Evolutionary conservation across 2,797 vertebrate genomes (phyloP), one percentile per base, ranked within the genome.

Genomic region (Vultur gryphus): DNA sequence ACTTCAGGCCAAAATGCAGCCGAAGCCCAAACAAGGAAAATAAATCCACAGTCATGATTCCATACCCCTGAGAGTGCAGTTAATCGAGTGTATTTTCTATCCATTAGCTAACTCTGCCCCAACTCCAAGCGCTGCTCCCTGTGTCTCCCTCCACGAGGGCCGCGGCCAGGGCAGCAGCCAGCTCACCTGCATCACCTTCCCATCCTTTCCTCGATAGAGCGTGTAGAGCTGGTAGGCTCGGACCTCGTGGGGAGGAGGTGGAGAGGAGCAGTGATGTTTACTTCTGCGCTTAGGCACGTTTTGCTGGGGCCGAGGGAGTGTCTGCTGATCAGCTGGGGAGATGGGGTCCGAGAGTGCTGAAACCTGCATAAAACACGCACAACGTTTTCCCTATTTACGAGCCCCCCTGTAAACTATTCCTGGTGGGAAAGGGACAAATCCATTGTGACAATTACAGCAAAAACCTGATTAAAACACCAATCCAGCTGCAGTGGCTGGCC

Each of bases 211-310:
- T 35, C 99, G 98, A 96, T 99, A 99, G 28, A 99, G 98, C 0
- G 99, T 99, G 97, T 99, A 99, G 1, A 99, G 98, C 98, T 99
- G 99, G 97, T 99, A 99, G 19, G 99, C 99, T 85, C 99, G 99
- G 83, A 98, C 99, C 97, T 98, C 98, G 20, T 99, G 99, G 21
- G 99, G 99, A 24, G 99, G 97, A 6, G 97, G 98, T 0, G 98
- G 98, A 10, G 98, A 97, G 6, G 98, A 96, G 80, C 98, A 97
- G 64, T 97, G 98, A 9, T 97, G 97, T 89, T 98, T 98, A 41
- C 90, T 98, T 84, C 97, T 98, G 97, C 97, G 96, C 83, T 96
- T 67, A 0, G 96, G 95, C 26, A 97, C 93, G 2, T 91, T 96
- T 58, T 97, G 98, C 94, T 97, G 97, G 69, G 95, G 86, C 79